These are phyloP conservation scores for Tonatia bakeri DNA, from an alignment of 2,113 vertebrate genomes.

Conservation along the genomic window DNA sequence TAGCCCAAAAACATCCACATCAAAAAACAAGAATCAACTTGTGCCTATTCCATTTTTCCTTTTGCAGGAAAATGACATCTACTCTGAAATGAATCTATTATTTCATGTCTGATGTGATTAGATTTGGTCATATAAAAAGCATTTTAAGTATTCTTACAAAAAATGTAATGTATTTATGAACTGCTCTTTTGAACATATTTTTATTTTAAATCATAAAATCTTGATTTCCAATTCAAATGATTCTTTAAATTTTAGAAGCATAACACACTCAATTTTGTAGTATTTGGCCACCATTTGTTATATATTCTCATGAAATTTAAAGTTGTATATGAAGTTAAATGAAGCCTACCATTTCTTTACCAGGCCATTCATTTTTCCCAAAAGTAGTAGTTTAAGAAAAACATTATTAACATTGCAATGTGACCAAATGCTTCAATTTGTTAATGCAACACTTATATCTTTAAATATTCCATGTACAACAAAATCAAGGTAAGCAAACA, in stretches of 20 bases:
- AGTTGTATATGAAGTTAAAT: background rate
- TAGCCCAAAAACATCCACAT: background rate
- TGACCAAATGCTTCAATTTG: background rate
- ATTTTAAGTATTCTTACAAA: constrained; percentile 41
- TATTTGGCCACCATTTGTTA: background rate
- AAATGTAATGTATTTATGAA: background rate
- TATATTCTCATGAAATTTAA: background rate
- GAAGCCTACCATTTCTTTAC: background rate
- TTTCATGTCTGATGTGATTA: background rate
- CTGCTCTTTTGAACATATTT: constrained; percentile 27
- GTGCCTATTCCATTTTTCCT: background rate
- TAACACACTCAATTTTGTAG: background rate
- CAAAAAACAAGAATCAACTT: constrained; percentile 8
- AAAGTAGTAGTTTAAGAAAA: background rate
- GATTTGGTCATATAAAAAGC: background rate
- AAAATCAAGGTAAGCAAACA: background rate
- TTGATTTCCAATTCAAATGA: constrained; percentile 22
- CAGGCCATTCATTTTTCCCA: background rate
- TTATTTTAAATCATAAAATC: constrained; percentile 37
- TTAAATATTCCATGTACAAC: background rate
- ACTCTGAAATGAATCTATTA: background rate
- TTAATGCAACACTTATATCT: background rate
- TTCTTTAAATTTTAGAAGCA: background rate
- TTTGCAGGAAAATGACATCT: background rate
- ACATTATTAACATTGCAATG: background rate